phyloP scores from a whole-genome alignment of 2,888 invertebrate genomes.

The Scaptomyza cyrtandrae region DNA sequence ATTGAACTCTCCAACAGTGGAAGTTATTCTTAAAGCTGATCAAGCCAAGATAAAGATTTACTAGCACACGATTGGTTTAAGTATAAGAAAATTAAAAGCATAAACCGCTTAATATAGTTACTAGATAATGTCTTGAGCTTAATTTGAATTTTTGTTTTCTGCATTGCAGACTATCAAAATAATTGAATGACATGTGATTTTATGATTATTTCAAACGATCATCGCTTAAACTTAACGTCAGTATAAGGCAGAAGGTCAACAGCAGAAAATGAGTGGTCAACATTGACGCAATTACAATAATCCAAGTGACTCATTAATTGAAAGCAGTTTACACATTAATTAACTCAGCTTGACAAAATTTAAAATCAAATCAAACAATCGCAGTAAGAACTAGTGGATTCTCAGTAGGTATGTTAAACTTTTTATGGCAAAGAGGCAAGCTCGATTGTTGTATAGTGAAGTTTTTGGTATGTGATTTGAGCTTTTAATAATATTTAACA shows the following conservation, averaged over 20 bases:
- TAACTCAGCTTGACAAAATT: slow-evolving; percentile 59
- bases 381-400: not conserved
- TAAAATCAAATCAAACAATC: slow-evolving; percentile 29
- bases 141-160: slow-evolving; percentile 17
- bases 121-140: slow-evolving; percentile 17
- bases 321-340: slow-evolving; percentile 60
- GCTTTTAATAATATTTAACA: too few relatives aligned
- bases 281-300: slow-evolving; percentile 21
- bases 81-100: slow-evolving; percentile 1
- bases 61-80: slow-evolving; percentile 4
- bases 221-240: slow-evolving; percentile 23
- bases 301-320: slow-evolving; percentile 56
- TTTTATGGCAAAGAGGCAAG: too few relatives aligned
- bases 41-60: slow-evolving; percentile 22
- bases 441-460: too few relatives aligned
- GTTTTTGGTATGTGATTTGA: too few relatives aligned
- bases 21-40: slow-evolving; percentile 28
- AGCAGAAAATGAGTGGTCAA: slow-evolving; percentile 12
- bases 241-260: slow-evolving; percentile 50
- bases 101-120: slow-evolving; percentile 28
- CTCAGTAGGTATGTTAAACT: not conserved
- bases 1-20: slow-evolving; percentile 57
- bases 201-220: slow-evolving; percentile 9
- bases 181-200: slow-evolving; percentile 43
- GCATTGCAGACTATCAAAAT: slow-evolving; percentile 13